Percentiles rank a stretch among this genome's conserved stretches.
Evolutionary conservation across 2,797 vertebrate genomes (phyloP).

Genomic region (Alauda arvensis): DNA sequence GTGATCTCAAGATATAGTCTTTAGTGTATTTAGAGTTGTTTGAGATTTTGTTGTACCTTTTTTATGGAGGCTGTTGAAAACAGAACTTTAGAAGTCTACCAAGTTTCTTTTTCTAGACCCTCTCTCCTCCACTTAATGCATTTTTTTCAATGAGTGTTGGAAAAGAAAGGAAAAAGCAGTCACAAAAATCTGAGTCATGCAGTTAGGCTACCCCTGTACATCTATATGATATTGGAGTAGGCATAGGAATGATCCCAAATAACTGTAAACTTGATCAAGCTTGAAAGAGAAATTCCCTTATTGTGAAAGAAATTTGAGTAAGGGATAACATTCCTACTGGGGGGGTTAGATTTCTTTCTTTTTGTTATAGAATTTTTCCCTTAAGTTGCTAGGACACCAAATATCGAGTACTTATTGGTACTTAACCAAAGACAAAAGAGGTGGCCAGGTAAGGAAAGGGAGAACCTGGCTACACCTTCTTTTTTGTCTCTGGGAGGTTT

Average conservation of each 20-base stretch:
- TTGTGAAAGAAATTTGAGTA: neutral
- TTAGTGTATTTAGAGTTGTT: neutral
- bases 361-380: too few relatives aligned
- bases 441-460: too few relatives aligned
- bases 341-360: too few relatives aligned
- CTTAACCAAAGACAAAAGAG: too few relatives aligned
- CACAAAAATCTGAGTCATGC: neutral
- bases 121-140: neutral
- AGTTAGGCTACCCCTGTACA: neutral
- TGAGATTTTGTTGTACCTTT: neutral
- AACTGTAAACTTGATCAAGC: neutral
- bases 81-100: neutral
- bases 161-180: neutral
- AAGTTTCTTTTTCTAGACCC: neutral
- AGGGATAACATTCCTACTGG: neutral
- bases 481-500: too few relatives aligned
- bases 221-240: neutral
- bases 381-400: too few relatives aligned
- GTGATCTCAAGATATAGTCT: neutral
- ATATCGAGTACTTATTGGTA: too few relatives aligned
- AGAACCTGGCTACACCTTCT: too few relatives aligned
- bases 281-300: neutral
- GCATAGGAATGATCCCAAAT: neutral
- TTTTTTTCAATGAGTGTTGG: neutral
- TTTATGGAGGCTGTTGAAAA: neutral